Evolutionary conservation across 1,140 invertebrate species (phyloP), one percentile per base, ranked within the genome.

Genomic region (Eubasilissa regina): DNA sequence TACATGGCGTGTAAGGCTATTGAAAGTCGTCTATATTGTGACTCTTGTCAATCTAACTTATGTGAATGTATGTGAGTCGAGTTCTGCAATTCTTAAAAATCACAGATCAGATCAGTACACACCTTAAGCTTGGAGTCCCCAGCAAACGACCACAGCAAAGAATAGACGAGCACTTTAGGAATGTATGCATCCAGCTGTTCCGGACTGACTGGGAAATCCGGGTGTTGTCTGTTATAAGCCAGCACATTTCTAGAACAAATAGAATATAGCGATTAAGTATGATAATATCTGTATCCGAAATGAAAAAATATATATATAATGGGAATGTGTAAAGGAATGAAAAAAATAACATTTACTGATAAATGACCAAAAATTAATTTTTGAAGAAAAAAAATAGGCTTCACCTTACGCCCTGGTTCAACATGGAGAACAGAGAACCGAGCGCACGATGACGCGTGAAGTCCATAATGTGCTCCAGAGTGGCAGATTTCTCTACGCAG

Each of bases 381-480:
- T 70, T 43, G 3, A 51, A 51, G 3, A 15, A 51, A 13, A 13
- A 51, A 51, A 15, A 51, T 51, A 8, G 25, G 25, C 25, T 17
- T 80, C 86, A 93, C 89, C 94, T 90, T 9, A 95, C 94, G 8
- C 95, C 93, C 86, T 99, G 97, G 87, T 99, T 99, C 0, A 99
- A 87, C 97, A 99, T 99, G 0, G 98, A 99, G 86, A 99, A 99
- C 6, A 99, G 90, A 0, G 98, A 98, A 53, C 95, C 97, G 0
- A 99, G 89, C 8, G 99, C 98, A 62, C 99, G 90, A 79, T 99
- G 91, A 25, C 97, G 90, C 0, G 98, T 99, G 85, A 99, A 99
- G 87, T 99, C 98, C 99, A 99, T 99, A 56, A 99, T 97, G 86
- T 99, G 99, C 84, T 99, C 98, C 84, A 97, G 95, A 45, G 92